phyloP scores from a whole-genome alignment of 2,888 invertebrate genomes.

The Eupithecia insigniata region DNA sequence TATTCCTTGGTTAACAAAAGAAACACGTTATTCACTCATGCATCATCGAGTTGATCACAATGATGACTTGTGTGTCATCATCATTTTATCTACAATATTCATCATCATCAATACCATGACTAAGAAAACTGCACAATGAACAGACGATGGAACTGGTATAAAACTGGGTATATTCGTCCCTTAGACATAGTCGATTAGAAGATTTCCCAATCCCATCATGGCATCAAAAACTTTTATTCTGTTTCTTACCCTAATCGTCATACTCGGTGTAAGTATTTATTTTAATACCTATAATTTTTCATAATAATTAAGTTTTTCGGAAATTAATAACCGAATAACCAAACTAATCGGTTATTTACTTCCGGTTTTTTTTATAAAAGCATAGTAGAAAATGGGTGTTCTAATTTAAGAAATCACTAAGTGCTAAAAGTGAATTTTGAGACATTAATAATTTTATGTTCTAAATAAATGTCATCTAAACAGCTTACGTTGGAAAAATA shows the following conservation, averaged over 20 bases:
- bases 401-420: no score
- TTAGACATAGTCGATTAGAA: conserved; percentile 23
- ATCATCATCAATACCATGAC: conserved; percentile 23
- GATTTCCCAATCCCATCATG: conserved; percentile 44
- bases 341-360: no score
- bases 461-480: no score
- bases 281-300: background rate
- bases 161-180: conserved; percentile 29
- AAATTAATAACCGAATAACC: background rate
- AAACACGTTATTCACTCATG: background rate
- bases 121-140: conserved; percentile 38
- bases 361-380: no score
- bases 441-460: no score
- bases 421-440: no score
- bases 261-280: conserved; percentile 50
- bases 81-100: conserved; percentile 1
- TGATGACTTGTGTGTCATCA: background rate
- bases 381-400: no score
- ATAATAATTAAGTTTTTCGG: background rate
- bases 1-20: background rate
- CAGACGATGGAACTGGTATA: conserved; percentile 43
- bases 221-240: conserved; percentile 48
- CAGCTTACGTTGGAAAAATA: no score
- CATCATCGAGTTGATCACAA: background rate
- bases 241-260: conserved; percentile 43